Evolutionary conservation across 2,888 invertebrate genomes (phyloP).

Genomic region (Agelastica alni): DNA sequence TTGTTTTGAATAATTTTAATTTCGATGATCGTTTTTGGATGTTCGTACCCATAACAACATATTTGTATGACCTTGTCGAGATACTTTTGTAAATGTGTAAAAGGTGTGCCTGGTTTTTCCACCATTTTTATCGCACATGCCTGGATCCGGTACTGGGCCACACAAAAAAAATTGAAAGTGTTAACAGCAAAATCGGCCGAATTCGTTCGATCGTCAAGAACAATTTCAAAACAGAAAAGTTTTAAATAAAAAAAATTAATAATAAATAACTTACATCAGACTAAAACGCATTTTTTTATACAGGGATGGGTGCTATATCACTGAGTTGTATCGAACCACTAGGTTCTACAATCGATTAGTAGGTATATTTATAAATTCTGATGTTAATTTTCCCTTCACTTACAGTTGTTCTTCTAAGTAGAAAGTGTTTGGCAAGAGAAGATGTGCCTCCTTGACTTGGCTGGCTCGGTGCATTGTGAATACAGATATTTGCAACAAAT

Average conservation of each 20-base stretch:
- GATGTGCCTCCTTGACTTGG: constrained; percentile 1
- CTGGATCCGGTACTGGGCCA: constrained; percentile 11
- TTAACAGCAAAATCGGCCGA: background rate
- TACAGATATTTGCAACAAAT: constrained; percentile 28
- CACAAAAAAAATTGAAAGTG: constrained; percentile 14
- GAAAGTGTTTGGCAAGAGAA: constrained; percentile 31
- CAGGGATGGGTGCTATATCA: constrained; percentile 44
- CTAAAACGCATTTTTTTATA: constrained; percentile 48
- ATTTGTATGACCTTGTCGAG: too few species aligned
- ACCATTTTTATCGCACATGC: background rate
- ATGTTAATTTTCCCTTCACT: constrained; percentile 55
- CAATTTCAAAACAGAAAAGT: too few species aligned
- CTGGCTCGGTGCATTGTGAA: constrained; percentile 14
- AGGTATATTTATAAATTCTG: constrained; percentile 56
- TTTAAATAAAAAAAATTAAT: too few species aligned
- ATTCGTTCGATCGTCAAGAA: too few species aligned
- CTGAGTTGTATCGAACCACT: constrained; percentile 50
- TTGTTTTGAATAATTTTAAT: too few species aligned
- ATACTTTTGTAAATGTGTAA: too few species aligned
- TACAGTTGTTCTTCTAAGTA: constrained; percentile 48
- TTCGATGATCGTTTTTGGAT: too few species aligned
- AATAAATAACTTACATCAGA: constrained; percentile 47
- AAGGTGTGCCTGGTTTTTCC: background rate
- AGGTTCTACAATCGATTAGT: constrained; percentile 48
- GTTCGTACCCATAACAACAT: too few species aligned